Evolutionary conservation across 2,888 invertebrate genomes (phyloP).

Genomic region (Scelioninae gen. 1): DNA sequence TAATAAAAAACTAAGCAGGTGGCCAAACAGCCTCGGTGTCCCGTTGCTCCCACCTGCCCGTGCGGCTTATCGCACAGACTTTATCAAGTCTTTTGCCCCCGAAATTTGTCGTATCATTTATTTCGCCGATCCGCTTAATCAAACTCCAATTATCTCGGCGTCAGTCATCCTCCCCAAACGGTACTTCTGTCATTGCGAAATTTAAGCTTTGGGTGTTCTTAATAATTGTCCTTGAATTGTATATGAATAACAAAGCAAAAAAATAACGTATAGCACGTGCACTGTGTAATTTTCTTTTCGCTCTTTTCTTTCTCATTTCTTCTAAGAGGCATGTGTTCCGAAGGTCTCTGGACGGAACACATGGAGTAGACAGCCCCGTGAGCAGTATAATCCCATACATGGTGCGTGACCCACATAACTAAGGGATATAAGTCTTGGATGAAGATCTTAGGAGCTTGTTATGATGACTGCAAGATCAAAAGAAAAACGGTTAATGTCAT

Average conservation of each 20-base stretch:
- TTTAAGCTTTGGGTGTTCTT: slow-evolving; percentile 2
- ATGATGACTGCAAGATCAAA: too few relatives aligned
- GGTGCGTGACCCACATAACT: too few relatives aligned
- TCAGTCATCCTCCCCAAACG: too few relatives aligned
- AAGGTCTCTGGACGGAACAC: slow-evolving; percentile 26
- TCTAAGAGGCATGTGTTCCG: slow-evolving; percentile 39
- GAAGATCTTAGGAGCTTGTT: too few relatives aligned
- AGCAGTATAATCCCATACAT: too few relatives aligned
- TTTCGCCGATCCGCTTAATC: background rate
- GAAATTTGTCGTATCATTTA: slow-evolving; percentile 6
- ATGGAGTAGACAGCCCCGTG: too few relatives aligned
- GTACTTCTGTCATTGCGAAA: too few relatives aligned
- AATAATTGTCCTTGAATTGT: slow-evolving; percentile 41
- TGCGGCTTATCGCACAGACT: slow-evolving; percentile 15
- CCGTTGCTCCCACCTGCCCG: slow-evolving; percentile 35
- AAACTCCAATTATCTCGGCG: background rate
- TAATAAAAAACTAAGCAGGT: slow-evolving; percentile 32
- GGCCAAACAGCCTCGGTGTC: slow-evolving; percentile 13
- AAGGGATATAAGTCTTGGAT: too few relatives aligned
- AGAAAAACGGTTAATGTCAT: too few relatives aligned
- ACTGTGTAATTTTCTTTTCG: slow-evolving; percentile 26
- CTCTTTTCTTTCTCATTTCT: slow-evolving; percentile 13
- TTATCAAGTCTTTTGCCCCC: slow-evolving; percentile 23
- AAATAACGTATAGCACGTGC: slow-evolving; percentile 36
- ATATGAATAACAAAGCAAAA: slow-evolving; percentile 13